phyloP scores from a whole-genome alignment of 2,113 vertebrate genomes.

The Callospermophilus lateralis region DNA sequence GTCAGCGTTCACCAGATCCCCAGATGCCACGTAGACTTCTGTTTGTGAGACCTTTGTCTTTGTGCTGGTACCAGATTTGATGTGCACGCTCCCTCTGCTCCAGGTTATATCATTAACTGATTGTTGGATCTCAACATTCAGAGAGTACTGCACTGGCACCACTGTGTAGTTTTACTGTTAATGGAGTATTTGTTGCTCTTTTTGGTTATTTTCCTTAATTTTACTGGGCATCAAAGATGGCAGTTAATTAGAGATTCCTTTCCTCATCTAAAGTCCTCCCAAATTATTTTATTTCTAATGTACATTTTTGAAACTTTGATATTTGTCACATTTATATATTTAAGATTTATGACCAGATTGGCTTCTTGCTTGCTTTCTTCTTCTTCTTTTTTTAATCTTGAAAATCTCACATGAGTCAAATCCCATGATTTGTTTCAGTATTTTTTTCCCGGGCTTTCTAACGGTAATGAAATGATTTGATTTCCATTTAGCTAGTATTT shows the following conservation, averaged over 20 bases:
- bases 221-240: not conserved
- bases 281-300: conserved; percentile 36
- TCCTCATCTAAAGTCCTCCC: not conserved
- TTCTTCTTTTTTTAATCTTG: not conserved
- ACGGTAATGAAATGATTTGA: not conserved
- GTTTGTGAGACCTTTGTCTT: fast-evolving
- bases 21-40: not conserved
- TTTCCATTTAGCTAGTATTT: conserved; percentile 24
- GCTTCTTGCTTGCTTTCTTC: not conserved
- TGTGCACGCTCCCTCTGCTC: not conserved
- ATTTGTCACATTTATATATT: conserved; percentile 32
- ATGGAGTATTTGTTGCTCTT: not conserved
- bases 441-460: not conserved
- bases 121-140: not conserved
- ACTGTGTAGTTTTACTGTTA: not conserved
- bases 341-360: not conserved
- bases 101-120: not conserved
- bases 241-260: not conserved
- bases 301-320: not conserved
- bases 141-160: not conserved
- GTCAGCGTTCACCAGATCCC: not conserved
- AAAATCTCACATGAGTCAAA: not conserved
- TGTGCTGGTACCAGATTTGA: not conserved
- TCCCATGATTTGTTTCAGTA: not conserved
- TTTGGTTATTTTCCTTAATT: conserved; percentile 1